Evolutionary conservation across 2,113 vertebrate species (phyloP).

Genomic region (Phycodurus eques): DNA sequence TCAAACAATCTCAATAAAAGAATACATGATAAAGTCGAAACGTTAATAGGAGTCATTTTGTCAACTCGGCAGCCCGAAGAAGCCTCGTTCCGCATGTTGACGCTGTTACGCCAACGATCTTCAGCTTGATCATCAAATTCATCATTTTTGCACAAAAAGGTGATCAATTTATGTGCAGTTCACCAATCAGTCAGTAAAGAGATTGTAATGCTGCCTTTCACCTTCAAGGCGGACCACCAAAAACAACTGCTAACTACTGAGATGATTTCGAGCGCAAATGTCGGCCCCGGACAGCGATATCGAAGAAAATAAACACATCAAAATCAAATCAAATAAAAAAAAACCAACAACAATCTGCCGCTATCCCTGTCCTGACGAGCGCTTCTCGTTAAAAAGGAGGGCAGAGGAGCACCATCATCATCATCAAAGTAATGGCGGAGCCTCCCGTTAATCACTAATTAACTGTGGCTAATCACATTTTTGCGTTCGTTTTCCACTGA

Average conservation of each 20-base stretch:
- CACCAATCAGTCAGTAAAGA: not conserved
- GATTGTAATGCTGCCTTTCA: slow-evolving; percentile 45
- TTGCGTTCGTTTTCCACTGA: too few relatives aligned
- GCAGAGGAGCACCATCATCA: not conserved
- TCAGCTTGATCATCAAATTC: slow-evolving; percentile 59
- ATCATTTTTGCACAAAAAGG: slow-evolving; percentile 67
- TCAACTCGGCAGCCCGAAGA: too few relatives aligned
- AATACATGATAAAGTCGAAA: too few relatives aligned
- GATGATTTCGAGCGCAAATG: slow-evolving; percentile 58
- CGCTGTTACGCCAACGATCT: slow-evolving; percentile 6
- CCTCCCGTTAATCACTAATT: too few relatives aligned
- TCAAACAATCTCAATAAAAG: too few relatives aligned
- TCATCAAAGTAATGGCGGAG: too few relatives aligned
- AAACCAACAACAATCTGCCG: too few relatives aligned
- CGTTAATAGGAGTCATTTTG: too few relatives aligned
- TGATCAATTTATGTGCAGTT: slow-evolving; percentile 57
- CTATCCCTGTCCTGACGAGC: slow-evolving; percentile 43
- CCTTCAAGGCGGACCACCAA: slow-evolving; percentile 72
- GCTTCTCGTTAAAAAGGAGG: not conserved
- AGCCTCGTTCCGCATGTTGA: slow-evolving; percentile 59
- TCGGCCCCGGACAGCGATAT: slow-evolving; percentile 51
- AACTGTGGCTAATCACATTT: too few relatives aligned
- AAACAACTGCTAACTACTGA: too few relatives aligned
- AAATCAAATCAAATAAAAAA: not conserved
- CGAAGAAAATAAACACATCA: slow-evolving; percentile 37